These are phyloP conservation scores for Rhea pennata DNA, from an alignment of 2,113 vertebrate genomes.

Conservation along the genomic window DNA sequence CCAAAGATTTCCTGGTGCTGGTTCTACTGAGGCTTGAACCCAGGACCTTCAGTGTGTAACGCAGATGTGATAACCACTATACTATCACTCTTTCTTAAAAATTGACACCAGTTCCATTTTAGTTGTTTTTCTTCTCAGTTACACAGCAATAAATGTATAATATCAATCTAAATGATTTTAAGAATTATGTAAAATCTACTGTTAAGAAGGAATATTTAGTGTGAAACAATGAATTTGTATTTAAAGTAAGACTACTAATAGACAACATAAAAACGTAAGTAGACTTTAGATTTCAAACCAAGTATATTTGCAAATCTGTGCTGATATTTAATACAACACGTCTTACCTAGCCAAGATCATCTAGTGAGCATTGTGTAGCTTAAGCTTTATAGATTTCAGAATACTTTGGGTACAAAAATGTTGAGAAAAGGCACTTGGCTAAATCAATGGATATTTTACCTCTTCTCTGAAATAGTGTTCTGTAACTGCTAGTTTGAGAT, in stretches of 20 bases:
- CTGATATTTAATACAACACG: background rate
- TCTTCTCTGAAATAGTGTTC: background rate
- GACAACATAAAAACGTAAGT: background rate
- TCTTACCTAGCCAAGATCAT: background rate
- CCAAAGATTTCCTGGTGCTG: no score
- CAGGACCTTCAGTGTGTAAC: no score
- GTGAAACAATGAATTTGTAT: background rate
- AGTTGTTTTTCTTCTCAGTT: background rate
- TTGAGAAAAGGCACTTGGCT: background rate
- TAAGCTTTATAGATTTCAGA: background rate
- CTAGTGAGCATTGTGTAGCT: background rate
- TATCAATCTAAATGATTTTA: background rate
- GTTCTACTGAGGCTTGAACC: no score
- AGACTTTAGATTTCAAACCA: background rate
- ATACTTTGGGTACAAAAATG: background rate
- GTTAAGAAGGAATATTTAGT: background rate
- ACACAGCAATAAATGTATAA: background rate
- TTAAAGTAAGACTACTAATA: background rate
- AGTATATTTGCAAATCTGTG: background rate
- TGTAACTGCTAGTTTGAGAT: slow-evolving; percentile 11
- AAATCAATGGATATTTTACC: background rate
- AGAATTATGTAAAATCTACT: background rate
- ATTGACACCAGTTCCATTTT: background rate
- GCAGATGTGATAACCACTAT: no score
- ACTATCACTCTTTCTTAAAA: background rate